A percentile compares a stretch with the other conserved stretches of the same genome.
Conservation (phyloP, 2,888 invertebrate species). For the Chrysotoxum bicinctum region DNA sequence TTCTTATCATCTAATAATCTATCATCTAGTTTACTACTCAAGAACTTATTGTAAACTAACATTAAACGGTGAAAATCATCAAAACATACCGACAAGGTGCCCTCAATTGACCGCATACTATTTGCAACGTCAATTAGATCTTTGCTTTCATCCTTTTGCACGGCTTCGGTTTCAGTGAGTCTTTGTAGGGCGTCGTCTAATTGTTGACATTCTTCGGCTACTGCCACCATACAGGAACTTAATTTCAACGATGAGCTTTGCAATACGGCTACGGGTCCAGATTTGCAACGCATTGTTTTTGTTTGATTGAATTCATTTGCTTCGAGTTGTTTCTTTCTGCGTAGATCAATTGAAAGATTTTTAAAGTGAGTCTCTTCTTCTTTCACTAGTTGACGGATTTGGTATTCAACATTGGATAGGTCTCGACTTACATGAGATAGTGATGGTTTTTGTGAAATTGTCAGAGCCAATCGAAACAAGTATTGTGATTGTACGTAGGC, state of each 20-base stretch:
- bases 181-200: conserved; percentile 79
- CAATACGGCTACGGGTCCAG: conserved; percentile 78
- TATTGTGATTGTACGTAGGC: conserved; percentile 81
- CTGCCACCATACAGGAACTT: conserved; percentile 80
- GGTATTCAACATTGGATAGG: conserved; percentile 77
- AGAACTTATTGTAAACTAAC: conserved; percentile 80
- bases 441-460: conserved; percentile 78
- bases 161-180: conserved; percentile 77
- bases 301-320: conserved; percentile 76
- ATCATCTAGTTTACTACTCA: conserved; percentile 77
- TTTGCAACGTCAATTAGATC: conserved; percentile 79
- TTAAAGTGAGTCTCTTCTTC: conserved; percentile 80
- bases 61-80: conserved; percentile 81
- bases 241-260: conserved; percentile 80
- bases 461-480: conserved; percentile 79
- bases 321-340: conserved; percentile 77
- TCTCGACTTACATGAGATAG: conserved; percentile 77
- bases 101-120: conserved; percentile 80
- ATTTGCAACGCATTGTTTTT: conserved; percentile 76
- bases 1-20: conserved; percentile 48
- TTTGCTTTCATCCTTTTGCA: conserved; percentile 77
- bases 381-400: conserved; percentile 77
- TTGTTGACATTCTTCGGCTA: conserved; percentile 80
- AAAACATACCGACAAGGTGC: conserved; percentile 78
- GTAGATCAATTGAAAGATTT: conserved; percentile 77